Evolutionary conservation across 2,113 vertebrate genomes (phyloP), one percentile per base, ranked within the genome.

Genomic region (Columbina picui): DNA sequence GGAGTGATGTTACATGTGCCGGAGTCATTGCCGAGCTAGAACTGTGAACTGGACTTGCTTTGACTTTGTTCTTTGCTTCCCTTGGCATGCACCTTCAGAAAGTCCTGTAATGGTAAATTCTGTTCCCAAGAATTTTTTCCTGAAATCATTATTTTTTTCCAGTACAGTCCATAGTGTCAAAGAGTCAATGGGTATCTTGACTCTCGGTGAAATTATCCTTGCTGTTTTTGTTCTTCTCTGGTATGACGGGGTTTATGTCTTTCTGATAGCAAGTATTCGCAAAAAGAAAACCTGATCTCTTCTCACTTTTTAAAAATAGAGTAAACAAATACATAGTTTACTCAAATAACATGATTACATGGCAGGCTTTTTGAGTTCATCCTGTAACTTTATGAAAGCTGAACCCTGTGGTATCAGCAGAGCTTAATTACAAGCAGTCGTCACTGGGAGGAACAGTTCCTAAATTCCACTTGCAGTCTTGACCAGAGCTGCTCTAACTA

Each of bases 241-340:
- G 39, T 13, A 15, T 38, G 73, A 38, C 0, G 2, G 30, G 18
- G 34, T 80, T 94, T 77, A 25, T 45, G 43, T 67, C 65, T 92
- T 94, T 89, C 84, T 78, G 57, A 70, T 94, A 89, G 80, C 68
- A 76, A 70, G 75, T 92, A 34, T 78, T 64, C 84, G 74, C 71
- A 89, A 90, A 91, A 91, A 15, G 70, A 91, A 76, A 92, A 79
- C 56, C 38, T 92, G 59, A 91, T 95, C 92, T 96, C 88, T 39
- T 71, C 71, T 85, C 87, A 19, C 68, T 74, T 94, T 80, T 94
- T 95, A 95, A 94, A 89, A 64, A 64, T 83, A 85, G 83, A 84
- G 68, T 60, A 73, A 87, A 95, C 74, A 83, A 74, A 65, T 50
- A 70, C 74, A 55, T 87, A 68, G 69, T 90, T 90, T 64, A 55